These are phyloP conservation scores for Halictus rubicundus DNA, from an alignment of 1,140 invertebrate genomes.

Conservation along the genomic window DNA sequence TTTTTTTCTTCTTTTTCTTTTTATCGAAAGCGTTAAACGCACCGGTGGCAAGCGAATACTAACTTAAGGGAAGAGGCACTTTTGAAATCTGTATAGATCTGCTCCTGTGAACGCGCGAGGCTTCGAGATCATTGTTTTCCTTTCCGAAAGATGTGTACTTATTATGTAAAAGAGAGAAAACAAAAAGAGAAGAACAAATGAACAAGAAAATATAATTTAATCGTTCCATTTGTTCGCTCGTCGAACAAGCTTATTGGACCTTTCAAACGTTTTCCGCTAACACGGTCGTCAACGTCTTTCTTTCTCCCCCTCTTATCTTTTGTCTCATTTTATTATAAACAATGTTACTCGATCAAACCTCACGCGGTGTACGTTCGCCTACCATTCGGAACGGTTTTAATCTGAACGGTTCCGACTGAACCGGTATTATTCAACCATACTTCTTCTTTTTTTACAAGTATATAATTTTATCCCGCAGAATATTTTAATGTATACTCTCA, in stretches of 20 bases:
- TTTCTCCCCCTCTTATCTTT: not conserved
- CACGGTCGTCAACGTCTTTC: not conserved
- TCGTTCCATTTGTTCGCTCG: slow-evolving; percentile 3
- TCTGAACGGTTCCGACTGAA: not conserved
- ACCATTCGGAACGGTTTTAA: not conserved
- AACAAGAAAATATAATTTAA: slow-evolving; percentile 23
- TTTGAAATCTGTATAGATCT: slow-evolving; percentile 69
- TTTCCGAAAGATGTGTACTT: slow-evolving; percentile 12
- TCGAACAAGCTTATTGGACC: slow-evolving; percentile 1
- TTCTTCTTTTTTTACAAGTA: slow-evolving; percentile 6
- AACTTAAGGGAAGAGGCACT: slow-evolving; percentile 68
- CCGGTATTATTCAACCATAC: not conserved
- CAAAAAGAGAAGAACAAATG: not conserved
- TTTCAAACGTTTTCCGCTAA: slow-evolving; percentile 8
- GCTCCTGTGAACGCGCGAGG: slow-evolving; percentile 8
- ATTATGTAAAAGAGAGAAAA: slow-evolving; percentile 26
- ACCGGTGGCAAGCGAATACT: slow-evolving; percentile 58
- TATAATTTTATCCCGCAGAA: slow-evolving; percentile 21
- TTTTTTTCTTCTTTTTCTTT: slow-evolving; percentile 62
- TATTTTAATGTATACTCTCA: not conserved
- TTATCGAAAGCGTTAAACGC: slow-evolving; percentile 69
- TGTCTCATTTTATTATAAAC: not conserved
- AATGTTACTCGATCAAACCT: not conserved
- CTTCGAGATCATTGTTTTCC: not conserved
- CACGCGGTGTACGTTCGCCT: too few relatives aligned